phyloP scores from a whole-genome alignment of 2,797 vertebrate species.

The Spondyliosoma cantharus region DNA sequence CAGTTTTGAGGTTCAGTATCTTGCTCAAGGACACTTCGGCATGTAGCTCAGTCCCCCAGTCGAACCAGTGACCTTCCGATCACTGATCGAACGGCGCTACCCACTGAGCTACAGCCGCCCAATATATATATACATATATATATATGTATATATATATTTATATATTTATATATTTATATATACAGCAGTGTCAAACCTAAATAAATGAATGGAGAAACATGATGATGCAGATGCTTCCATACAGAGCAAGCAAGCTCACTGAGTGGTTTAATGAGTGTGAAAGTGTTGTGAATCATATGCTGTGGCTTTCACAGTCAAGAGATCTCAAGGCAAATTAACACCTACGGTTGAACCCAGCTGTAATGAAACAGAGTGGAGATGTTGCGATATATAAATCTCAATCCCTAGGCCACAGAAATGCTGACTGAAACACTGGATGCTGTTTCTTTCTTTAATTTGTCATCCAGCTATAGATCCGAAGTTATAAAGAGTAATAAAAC shows the following conservation, averaged over 20 bases:
- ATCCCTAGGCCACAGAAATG: background rate
- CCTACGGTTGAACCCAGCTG: background rate
- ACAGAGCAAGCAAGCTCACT: background rate
- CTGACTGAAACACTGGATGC: background rate
- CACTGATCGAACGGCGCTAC: no score
- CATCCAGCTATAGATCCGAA: background rate
- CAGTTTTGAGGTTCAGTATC: no score
- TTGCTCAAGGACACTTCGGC: no score
- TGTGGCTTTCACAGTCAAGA: background rate
- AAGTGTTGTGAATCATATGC: background rate
- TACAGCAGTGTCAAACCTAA: slow-evolving; percentile 6
- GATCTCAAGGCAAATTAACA: slow-evolving; percentile 1
- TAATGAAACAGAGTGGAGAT: background rate
- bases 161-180: background rate
- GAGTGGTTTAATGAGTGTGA: background rate
- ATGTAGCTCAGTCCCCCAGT: no score
- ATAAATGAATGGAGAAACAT: background rate
- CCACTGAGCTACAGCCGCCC: no score
- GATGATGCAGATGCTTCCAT: background rate
- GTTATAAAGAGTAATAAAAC: background rate
- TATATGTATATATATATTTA: no score
- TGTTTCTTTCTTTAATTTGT: background rate
- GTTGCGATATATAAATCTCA: background rate
- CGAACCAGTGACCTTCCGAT: no score
- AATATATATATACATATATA: background rate